phyloP scores from a whole-genome alignment of 2,888 invertebrate species.

The Trachelus tabidus region DNA sequence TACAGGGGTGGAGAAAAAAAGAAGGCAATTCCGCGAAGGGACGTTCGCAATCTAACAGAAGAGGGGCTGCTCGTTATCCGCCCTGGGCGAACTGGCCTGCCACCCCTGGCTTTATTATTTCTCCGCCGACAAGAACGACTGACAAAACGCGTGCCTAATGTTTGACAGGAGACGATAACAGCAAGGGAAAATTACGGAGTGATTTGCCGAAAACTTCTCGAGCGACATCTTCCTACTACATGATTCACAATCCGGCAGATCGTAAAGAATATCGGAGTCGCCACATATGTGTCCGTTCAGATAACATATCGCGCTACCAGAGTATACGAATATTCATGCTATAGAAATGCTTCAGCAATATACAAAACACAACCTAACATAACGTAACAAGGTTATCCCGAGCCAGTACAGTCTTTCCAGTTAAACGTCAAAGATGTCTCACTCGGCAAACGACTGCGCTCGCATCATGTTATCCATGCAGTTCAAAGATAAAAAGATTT shows the following conservation, averaged over 20 bases:
- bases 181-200: not conserved
- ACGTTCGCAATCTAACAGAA: not conserved
- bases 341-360: not conserved
- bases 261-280: not conserved
- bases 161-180: not conserved
- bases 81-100: not conserved
- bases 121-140: not conserved
- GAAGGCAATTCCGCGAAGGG: not conserved
- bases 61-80: not conserved
- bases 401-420: not conserved
- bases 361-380: not conserved
- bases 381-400: not conserved
- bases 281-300: not conserved
- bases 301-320: not conserved
- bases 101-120: not conserved
- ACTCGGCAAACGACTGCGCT: conserved; percentile 4
- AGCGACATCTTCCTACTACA: not conserved
- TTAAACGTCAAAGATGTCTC: not conserved
- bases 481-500: conserved; percentile 40
- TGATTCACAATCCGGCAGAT: not conserved
- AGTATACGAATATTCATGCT: not conserved
- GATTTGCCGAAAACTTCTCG: not conserved
- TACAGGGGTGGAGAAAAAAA: not conserved
- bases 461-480: conserved; percentile 38
- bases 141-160: not conserved